Percentiles rank a stretch among this genome's conserved stretches.
Evolutionary conservation across 2,888 invertebrate genomes (phyloP).

Genomic region (Criorhina ranunculi): DNA sequence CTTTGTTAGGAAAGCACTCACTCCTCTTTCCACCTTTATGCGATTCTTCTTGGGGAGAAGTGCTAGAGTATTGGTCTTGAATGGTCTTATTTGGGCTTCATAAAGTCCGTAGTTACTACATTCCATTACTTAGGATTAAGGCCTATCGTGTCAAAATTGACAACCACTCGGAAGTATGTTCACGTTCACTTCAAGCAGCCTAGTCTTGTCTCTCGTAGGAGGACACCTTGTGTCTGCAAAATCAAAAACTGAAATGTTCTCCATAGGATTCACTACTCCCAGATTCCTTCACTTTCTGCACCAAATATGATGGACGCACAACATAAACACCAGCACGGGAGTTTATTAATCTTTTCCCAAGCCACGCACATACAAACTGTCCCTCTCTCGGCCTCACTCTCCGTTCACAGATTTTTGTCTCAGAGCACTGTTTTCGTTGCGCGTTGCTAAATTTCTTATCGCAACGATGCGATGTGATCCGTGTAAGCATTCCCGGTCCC

Average conservation of each 20-base stretch:
- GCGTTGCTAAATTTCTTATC: slow-evolving; percentile 35
- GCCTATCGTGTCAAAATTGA: no score
- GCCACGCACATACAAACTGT: not conserved
- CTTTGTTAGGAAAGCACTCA: no score
- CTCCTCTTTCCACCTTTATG: no score
- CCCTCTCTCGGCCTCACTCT: not conserved
- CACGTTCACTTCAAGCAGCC: no score
- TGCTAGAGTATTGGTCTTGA: no score
- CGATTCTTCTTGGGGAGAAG: no score
- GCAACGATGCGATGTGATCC: not conserved
- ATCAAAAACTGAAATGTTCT: slow-evolving; percentile 5
- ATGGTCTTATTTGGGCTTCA: no score
- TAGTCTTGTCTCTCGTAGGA: no score
- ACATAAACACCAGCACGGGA: slow-evolving; percentile 7
- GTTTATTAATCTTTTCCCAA: slow-evolving; percentile 16
- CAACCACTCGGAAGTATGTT: no score
- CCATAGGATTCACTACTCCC: not conserved
- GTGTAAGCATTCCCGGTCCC: not conserved
- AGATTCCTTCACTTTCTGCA: not conserved
- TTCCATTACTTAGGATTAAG: no score
- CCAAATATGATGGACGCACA: slow-evolving; percentile 27
- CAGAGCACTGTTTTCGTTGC: slow-evolving; percentile 10
- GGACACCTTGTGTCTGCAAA: no score
- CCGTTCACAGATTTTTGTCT: slow-evolving; percentile 9
- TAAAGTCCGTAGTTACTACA: no score